Evolutionary conservation across 1,140 invertebrate species (phyloP), one percentile per base, ranked within the genome.

Genomic region (Zaprionus capensis): DNA sequence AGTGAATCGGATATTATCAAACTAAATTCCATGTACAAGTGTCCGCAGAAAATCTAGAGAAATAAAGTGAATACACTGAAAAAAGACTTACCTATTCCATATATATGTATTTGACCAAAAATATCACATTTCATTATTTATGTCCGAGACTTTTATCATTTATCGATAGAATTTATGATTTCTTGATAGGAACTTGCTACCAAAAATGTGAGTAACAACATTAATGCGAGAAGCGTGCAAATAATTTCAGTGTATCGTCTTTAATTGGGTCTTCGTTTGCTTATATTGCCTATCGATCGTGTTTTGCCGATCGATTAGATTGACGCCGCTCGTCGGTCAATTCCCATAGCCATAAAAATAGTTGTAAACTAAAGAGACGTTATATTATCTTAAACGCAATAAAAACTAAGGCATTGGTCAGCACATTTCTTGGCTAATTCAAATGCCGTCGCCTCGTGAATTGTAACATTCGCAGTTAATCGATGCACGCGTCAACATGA

Each of bases 1-100:
- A 96, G 95, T 58, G 92, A 94, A 53, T 94, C 94, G 46, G 96
- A 96, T 78, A 93, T 95, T 6, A 67, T 92, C 1, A 96, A 96
- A 80, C 66, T 96, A 0, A 94, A 95, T 71, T 92, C 91, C 51
- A 96, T 96, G 95, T 96, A 96, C 62, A 80, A 67, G 49, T 92
- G 91, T 44, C 81, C 88, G 0, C 22, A 57, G 7, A 63, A 74
- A 11, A 51, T 73, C 26, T 73, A 28, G 58, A 14, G 46, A 6
- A 1, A 7, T n/a, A 44, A 41, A 5, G 1, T 11, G 9, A 49
- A n/a, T 61, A 26, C 12, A 58, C 4, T 61, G 36, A 17, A 14
- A 14, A 14, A 22, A 24, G 2, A 5, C 15, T n/a, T 44, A n/a
- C 15, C 5, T 2, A 44, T 44, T 44, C 34, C 11, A 44, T 7